Evolutionary conservation across 1,140 invertebrate genomes (phyloP), one percentile per base, ranked within the genome.

Genomic region (Nasonia giraulti): DNA sequence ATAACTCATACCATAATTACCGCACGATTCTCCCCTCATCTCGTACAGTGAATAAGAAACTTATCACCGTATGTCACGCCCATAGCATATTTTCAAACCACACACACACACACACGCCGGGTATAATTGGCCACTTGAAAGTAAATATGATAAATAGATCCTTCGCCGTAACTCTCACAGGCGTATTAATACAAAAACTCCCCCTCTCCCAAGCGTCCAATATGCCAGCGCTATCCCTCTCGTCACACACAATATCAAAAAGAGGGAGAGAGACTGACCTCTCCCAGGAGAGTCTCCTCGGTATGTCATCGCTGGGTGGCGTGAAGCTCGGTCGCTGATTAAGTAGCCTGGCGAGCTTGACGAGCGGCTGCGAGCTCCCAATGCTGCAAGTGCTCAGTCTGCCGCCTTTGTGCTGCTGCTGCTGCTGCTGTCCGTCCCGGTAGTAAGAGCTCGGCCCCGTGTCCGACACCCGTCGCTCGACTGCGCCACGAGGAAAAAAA

Each of bases 251-350:
- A 44, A 44, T 44, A 44, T 44, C 40, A 44, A 44, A 62, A 62
- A 27, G 27, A 27, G 27, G 4, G 50, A 55, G 14, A 62, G 55
- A 12, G 33, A 1, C 85, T 86, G 31, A 96, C 96, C 95, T 95
- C 91, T 97, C 96, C 96, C 96, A 97, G 88, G 96, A 96, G 78
- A 97, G 94, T 85, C 96, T 93, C 84, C 96, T 92, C 27, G 94
- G 94, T 44, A 94, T 93, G 85, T 94, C 93, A 82, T 94, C 93
- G 69, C 88, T 93, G 85, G 83, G 91, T 85, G 82, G 91, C 73
- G 84, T 90, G 86, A 89, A 91, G 88, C 90, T 93, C 80, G 91
- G 92, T 85, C 94, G 87, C 90, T 96, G 95, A 88, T 96, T 96
- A 74, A 97, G 93, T 47, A 97, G 93, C 86, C 95, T 94, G 10